phyloP scores from a whole-genome alignment of 2,113 vertebrate species.

The Alouatta palliata region DNA sequence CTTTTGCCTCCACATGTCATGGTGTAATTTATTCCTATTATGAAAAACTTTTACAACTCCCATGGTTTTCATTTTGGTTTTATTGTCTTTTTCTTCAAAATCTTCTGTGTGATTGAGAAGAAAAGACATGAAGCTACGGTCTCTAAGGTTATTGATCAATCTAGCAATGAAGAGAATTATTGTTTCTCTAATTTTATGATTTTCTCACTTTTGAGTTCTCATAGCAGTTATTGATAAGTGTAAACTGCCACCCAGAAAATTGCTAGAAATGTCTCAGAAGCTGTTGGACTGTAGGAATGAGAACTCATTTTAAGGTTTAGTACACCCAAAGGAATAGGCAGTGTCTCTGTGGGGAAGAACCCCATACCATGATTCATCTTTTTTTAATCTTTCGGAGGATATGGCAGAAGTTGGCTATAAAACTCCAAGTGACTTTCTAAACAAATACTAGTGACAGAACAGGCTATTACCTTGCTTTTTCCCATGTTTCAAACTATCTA shows the following conservation, averaged over 20 bases:
- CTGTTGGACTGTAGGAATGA: not conserved
- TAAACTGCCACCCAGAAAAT: constrained; percentile 45
- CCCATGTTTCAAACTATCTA: not conserved
- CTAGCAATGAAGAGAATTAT: not conserved
- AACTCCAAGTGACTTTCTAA: constrained; percentile 16
- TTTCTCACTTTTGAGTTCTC: constrained; percentile 28
- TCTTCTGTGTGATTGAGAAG: not conserved
- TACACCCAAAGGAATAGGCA: constrained; percentile 3
- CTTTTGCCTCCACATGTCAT: not conserved
- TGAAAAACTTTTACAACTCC: not conserved
- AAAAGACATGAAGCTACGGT: not conserved
- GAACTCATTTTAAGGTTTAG: constrained; percentile 45
- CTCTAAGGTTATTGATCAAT: constrained; percentile 18
- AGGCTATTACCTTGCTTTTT: constrained; percentile 7
- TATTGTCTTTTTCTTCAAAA: constrained; percentile 27
- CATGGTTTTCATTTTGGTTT: constrained; percentile 24
- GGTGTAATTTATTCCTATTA: not conserved
- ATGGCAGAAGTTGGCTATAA: not conserved
- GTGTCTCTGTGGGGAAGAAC: not conserved
- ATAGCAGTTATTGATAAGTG: constrained; percentile 25
- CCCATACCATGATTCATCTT: not conserved
- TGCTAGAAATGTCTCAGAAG: not conserved
- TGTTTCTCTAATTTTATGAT: constrained; percentile 28
- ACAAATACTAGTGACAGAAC: constrained; percentile 42
- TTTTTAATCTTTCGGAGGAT: not conserved